phyloP scores from a whole-genome alignment of 2,797 vertebrate species.

The Pteropus rufus region DNA sequence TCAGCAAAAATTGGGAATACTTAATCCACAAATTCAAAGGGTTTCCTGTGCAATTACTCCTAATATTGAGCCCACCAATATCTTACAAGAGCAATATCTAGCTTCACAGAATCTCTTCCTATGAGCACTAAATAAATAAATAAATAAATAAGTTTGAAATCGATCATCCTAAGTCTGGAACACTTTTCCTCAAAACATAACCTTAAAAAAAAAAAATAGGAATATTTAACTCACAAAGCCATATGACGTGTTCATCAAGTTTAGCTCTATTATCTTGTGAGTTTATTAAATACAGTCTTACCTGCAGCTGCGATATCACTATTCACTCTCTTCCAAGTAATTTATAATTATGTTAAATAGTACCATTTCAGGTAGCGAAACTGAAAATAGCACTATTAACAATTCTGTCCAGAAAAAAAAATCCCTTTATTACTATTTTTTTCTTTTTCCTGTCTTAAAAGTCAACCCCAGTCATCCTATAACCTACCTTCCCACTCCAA shows the following conservation, averaged over 20 bases:
- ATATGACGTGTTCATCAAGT: background rate
- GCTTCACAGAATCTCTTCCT: background rate
- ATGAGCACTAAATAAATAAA: background rate
- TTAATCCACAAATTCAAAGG: constrained; percentile 6
- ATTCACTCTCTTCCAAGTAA: constrained; percentile 23
- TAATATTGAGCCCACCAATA: background rate
- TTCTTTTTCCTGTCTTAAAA: constrained; percentile 17
- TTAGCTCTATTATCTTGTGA: constrained; percentile 18
- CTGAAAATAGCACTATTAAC: constrained; percentile 47
- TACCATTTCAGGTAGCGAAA: constrained; percentile 50
- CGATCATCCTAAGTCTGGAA: constrained; percentile 3
- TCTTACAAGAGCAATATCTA: background rate
- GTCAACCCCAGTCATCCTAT: background rate
- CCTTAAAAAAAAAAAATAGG: background rate
- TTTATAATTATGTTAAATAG: constrained; percentile 34
- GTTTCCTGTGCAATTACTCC: background rate
- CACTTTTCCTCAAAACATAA: constrained; percentile 4
- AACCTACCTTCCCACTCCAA: background rate
- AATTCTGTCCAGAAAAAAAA: constrained; percentile 33
- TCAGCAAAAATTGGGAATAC: background rate
- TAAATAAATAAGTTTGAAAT: background rate
- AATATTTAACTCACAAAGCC: constrained; percentile 7
- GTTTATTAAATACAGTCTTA: constrained; percentile 45
- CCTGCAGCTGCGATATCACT: background rate
- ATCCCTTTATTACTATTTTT: constrained; percentile 29